Conservation (phyloP, 2,797 vertebrate genomes). For the Euthynnus affinis region DNA sequence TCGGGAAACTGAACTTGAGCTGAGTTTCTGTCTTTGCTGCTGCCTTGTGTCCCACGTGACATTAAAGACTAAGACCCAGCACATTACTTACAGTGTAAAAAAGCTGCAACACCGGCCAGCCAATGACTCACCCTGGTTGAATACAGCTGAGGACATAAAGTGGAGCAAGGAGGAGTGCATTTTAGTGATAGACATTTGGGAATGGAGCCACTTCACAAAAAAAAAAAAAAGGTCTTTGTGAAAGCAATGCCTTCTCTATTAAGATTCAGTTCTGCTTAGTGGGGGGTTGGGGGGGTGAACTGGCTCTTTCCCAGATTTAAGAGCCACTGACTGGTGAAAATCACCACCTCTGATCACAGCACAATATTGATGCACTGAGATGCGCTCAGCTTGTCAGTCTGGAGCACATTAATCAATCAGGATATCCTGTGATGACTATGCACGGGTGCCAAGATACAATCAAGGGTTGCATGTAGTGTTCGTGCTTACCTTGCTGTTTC, state of each 20-base stretch:
- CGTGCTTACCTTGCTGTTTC: conserved; percentile 25
- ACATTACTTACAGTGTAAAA: conserved; percentile 11
- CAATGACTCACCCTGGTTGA: conserved; percentile 35
- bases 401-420: conserved; percentile 13
- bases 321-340: conserved; percentile 21
- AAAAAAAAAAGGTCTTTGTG: conserved; percentile 28
- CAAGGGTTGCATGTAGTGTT: neutral
- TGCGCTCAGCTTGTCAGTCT: conserved; percentile 21
- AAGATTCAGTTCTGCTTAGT: conserved; percentile 15
- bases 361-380: neutral
- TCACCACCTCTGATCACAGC: conserved; percentile 6
- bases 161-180: conserved; percentile 16
- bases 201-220: neutral
- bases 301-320: conserved; percentile 28
- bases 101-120: conserved; percentile 15
- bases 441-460: neutral
- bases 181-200: conserved; percentile 22
- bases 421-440: conserved; percentile 22
- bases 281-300: conserved; percentile 10
- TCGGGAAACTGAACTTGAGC: neutral
- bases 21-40: neutral
- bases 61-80: neutral
- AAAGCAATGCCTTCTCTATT: conserved; percentile 25
- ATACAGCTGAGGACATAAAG: conserved; percentile 21
- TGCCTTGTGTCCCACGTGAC: neutral